These are phyloP conservation scores for Pseudonaja textilis DNA, from an alignment of 2,113 vertebrate genomes.

Conservation along the genomic window DNA sequence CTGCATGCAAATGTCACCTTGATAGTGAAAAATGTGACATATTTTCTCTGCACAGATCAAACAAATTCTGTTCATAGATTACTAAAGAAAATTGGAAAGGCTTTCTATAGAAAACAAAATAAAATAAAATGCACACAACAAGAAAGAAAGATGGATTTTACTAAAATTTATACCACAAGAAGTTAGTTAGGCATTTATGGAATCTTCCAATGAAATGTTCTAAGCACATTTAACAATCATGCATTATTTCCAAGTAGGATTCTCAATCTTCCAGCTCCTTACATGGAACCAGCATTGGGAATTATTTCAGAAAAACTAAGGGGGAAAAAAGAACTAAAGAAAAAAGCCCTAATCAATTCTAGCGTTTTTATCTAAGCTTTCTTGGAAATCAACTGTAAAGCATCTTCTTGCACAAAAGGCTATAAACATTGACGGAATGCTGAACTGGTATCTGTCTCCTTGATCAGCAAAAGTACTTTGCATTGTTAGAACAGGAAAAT, in stretches of 20 bases:
- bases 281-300: background rate
- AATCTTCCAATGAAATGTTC: background rate
- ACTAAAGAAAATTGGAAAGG: slow-evolving; percentile 7
- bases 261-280: background rate
- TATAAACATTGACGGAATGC: background rate
- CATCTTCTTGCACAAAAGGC: background rate
- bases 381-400: background rate
- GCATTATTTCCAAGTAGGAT: background rate
- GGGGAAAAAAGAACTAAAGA: background rate
- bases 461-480: background rate
- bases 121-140: background rate
- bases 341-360: background rate
- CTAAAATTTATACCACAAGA: background rate
- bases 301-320: background rate
- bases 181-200: background rate
- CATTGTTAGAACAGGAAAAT: background rate
- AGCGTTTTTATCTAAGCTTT: background rate
- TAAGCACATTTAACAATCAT: background rate
- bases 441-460: background rate
- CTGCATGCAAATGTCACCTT: slow-evolving; percentile 16
- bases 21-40: slow-evolving; percentile 19
- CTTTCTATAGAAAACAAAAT: background rate
- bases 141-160: background rate
- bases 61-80: slow-evolving; percentile 27
- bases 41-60: slow-evolving; percentile 23